phyloP scores from a whole-genome alignment of 2,113 vertebrate genomes.

The Cairina moschata region DNA sequence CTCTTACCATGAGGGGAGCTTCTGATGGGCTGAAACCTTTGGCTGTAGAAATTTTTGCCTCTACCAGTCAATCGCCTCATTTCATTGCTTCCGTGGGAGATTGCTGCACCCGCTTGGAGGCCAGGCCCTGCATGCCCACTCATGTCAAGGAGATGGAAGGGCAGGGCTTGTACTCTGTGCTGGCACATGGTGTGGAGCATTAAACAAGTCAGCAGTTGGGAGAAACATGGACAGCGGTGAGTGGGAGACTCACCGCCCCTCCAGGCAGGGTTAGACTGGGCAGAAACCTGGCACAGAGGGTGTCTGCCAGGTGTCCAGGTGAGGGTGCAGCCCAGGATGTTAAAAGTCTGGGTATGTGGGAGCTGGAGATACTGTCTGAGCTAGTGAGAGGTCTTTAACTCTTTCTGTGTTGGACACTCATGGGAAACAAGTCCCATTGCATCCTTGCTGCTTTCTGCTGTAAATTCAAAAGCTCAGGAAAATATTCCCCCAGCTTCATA shows the following conservation, averaged over 20 bases:
- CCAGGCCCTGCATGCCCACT: background rate
- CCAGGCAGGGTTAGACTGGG: slow-evolving; percentile 40
- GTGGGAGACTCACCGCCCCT: slow-evolving; percentile 27
- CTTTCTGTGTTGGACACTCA: background rate
- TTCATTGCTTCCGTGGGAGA: background rate
- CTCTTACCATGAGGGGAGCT: background rate
- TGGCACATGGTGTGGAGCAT: background rate
- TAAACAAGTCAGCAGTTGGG: background rate
- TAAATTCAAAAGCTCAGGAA: background rate
- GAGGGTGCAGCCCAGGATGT: slow-evolving; percentile 14
- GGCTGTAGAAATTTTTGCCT: background rate
- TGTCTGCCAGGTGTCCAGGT: slow-evolving; percentile 60
- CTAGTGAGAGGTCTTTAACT: background rate
- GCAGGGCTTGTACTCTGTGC: background rate
- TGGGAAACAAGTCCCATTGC: background rate
- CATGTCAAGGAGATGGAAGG: slow-evolving; percentile 3
- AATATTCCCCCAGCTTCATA: background rate
- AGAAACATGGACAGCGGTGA: background rate
- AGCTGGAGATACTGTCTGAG: slow-evolving; percentile 21
- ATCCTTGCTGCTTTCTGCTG: background rate
- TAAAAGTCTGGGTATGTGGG: slow-evolving; percentile 21
- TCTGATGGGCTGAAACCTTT: background rate
- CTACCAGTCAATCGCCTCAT: background rate
- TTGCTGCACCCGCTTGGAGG: background rate
- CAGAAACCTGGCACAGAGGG: slow-evolving; percentile 33